Evolutionary conservation across 1,140 invertebrate genomes (phyloP), one percentile per base, ranked within the genome.

Genomic region (Schlechtendalia chinensis): DNA sequence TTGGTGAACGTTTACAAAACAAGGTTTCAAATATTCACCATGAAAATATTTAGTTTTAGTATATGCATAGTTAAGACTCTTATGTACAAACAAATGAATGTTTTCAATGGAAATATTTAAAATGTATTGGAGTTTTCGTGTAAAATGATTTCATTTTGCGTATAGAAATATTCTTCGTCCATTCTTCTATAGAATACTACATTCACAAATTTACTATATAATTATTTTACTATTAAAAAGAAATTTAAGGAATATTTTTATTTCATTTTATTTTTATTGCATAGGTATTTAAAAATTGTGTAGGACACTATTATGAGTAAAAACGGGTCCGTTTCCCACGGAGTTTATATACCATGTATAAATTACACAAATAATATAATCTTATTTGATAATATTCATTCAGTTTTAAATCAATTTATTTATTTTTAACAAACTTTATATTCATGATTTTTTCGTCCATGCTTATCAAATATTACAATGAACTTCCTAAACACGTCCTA

Each of bases 381-480:
- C 39, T 22, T 11, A 16, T 69, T 69, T 69, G 14, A 69, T 24
- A 50, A 69, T 69, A 27, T 50, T 69, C 24, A 27, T 69, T 50
- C 22, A 27, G 39, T 47, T 50, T 69, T 45, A 50, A 24, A 50
- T 16, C 10, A 50, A 69, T 17, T 17, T 27, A 27, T 4, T 69
- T 69, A 47, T 69, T 47, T 67, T 22, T 56, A 56, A n/a, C 54
- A 56, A n/a, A 56, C 19, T n/a, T 47, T 47, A 24, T 47, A 50
- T 47, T 27, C 50, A 54, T 54, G 50, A 29, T 29, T 54, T 1
- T 54, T 72, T 54, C 47, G 14, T 19, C 10, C n/a, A 29, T 19
- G 4, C 17, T 72, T 54, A 54, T 54, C 1, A 53, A 29, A 72
- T 53, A 54, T 72, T 29, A 54, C 69, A 72, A 72, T 72, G 24